These are phyloP conservation scores for Ceratosolen solmsi DNA, from an alignment of 1,140 invertebrate genomes.

Conservation along the genomic window DNA sequence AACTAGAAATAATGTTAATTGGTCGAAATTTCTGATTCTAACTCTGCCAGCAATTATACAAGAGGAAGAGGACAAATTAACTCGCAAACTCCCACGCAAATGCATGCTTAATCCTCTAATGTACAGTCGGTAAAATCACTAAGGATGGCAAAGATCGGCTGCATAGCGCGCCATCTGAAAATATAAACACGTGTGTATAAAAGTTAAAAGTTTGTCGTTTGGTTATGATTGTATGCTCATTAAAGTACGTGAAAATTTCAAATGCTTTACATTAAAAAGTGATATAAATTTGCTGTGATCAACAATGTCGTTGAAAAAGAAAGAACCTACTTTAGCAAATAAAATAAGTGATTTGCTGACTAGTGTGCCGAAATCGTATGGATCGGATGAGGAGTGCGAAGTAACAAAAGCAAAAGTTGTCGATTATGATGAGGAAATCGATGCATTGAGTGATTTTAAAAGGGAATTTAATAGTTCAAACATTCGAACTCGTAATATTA, in stretches of 20 bases:
- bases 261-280: neutral
- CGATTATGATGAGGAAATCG: constrained; percentile 60
- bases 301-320: constrained; percentile 61
- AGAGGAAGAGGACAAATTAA: too few species aligned
- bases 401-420: constrained; percentile 70
- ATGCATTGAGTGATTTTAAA: constrained; percentile 57
- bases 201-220: neutral
- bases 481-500: constrained; percentile 78
- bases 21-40: too few species aligned
- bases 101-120: too few species aligned
- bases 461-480: constrained; percentile 70
- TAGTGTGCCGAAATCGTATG: constrained; percentile 72
- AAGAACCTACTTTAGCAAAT: constrained; percentile 72
- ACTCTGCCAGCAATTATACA: too few species aligned
- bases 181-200: constrained; percentile 9
- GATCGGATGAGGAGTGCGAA: constrained; percentile 74
- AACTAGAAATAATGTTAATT: too few species aligned
- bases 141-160: neutral
- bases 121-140: neutral
- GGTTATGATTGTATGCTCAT: constrained; percentile 32
- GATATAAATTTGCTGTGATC: neutral
- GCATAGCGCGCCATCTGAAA: constrained; percentile 40
- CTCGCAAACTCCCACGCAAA: too few species aligned
- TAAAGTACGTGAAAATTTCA: neutral
- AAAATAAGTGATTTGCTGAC: constrained; percentile 77